Evolutionary conservation across 2,888 invertebrate species (phyloP).

Genomic region (Conops quadrifasciatus): DNA sequence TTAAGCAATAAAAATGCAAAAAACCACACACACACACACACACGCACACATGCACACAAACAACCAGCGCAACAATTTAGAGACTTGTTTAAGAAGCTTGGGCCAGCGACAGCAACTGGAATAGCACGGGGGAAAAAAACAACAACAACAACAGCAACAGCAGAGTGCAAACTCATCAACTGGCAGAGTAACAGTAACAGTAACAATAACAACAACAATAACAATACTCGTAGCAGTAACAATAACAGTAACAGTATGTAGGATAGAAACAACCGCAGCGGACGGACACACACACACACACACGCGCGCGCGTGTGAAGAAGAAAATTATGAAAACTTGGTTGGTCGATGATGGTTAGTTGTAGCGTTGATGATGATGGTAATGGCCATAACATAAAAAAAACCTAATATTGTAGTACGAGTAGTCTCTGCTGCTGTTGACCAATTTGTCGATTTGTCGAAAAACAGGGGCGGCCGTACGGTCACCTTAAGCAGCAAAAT

Average conservation of each 20-base stretch:
- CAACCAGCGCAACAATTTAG: conserved; percentile 12
- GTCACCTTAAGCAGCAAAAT: too few species aligned
- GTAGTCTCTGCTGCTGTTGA: too few species aligned
- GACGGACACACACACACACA: too few species aligned
- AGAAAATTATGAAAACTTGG: neutral
- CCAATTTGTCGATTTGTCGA: too few species aligned
- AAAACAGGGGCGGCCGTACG: too few species aligned
- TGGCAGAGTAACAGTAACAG: neutral
- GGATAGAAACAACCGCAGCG: neutral
- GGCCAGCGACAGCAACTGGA: neutral
- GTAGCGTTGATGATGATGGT: neutral
- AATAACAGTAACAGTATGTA: conserved; percentile 24
- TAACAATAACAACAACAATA: conserved; percentile 4
- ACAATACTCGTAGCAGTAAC: too few species aligned
- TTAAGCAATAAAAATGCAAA: conserved; percentile 25
- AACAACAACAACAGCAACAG: conserved; percentile 16
- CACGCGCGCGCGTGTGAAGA: too few species aligned
- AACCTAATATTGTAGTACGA: too few species aligned
- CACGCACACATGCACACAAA: neutral
- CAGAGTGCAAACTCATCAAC: neutral
- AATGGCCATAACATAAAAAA: neutral
- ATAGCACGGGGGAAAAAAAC: neutral
- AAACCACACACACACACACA: neutral
- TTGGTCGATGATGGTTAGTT: neutral
- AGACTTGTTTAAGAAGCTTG: conserved; percentile 20